Conservation (phyloP, 2,797 vertebrate genomes). For the Tenualosa thibaudeaui region DNA sequence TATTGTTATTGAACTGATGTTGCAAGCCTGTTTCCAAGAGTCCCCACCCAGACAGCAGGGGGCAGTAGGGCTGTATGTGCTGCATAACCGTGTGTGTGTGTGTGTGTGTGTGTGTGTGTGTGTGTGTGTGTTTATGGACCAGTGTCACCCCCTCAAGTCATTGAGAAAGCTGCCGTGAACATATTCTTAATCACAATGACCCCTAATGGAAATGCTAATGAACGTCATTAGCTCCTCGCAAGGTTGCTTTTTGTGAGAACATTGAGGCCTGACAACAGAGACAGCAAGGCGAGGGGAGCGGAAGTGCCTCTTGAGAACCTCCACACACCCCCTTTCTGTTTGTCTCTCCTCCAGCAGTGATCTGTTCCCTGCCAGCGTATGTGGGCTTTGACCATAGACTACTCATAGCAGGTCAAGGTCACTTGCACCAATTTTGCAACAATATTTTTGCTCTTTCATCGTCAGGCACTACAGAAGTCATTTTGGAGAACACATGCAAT, state of each 20-base stretch:
- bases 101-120: background rate
- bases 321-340: background rate
- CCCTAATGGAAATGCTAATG: background rate
- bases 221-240: background rate
- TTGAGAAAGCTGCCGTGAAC: background rate
- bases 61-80: background rate
- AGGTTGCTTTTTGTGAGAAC: conserved; percentile 1
- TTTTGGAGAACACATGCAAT: background rate
- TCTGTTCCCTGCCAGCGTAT: background rate
- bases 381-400: background rate
- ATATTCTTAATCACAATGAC: background rate
- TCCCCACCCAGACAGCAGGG: background rate
- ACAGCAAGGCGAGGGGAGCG: too few species aligned
- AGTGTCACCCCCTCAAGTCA: background rate
- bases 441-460: background rate
- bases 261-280: background rate
- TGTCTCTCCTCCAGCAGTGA: background rate
- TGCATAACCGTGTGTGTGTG: background rate
- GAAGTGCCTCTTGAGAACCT: background rate
- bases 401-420: background rate
- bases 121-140: background rate
- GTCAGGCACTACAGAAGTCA: background rate
- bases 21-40: background rate
- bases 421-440: background rate
- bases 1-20: background rate